Conservation (phyloP, 2,113 vertebrate genomes). For the Oreamnos americanus region DNA sequence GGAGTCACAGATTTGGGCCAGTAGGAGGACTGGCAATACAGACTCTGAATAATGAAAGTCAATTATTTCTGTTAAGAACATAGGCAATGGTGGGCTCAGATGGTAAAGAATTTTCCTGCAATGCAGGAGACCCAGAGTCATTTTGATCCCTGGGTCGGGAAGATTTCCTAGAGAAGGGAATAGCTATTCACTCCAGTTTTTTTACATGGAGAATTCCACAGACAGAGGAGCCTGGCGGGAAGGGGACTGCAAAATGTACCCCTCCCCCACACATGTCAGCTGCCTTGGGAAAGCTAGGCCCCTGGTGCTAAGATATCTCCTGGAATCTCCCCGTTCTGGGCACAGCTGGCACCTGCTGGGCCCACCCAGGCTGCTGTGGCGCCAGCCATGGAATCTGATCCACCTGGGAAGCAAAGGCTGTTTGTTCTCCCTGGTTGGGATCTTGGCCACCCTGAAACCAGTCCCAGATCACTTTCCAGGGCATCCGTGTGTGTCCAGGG, state of each 20-base stretch:
- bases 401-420: background rate
- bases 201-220: background rate
- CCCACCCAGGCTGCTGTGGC: background rate
- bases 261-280: too few species aligned
- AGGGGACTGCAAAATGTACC: background rate
- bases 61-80: background rate
- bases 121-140: background rate
- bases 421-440: constrained; percentile 25
- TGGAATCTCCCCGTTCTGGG: background rate
- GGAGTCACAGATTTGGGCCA: background rate
- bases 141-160: background rate
- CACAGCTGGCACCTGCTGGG: background rate
- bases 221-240: background rate
- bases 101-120: background rate
- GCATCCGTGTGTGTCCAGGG: background rate
- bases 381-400: background rate
- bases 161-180: background rate
- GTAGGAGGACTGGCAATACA: background rate
- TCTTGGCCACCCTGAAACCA: background rate
- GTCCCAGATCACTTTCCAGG: background rate
- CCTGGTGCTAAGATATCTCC: background rate
- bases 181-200: background rate
- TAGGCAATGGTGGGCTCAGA: background rate
- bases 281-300: background rate
- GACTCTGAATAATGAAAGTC: background rate